phyloP scores from a whole-genome alignment of 2,888 invertebrate species.

The Himalopsyche anomala region DNA sequence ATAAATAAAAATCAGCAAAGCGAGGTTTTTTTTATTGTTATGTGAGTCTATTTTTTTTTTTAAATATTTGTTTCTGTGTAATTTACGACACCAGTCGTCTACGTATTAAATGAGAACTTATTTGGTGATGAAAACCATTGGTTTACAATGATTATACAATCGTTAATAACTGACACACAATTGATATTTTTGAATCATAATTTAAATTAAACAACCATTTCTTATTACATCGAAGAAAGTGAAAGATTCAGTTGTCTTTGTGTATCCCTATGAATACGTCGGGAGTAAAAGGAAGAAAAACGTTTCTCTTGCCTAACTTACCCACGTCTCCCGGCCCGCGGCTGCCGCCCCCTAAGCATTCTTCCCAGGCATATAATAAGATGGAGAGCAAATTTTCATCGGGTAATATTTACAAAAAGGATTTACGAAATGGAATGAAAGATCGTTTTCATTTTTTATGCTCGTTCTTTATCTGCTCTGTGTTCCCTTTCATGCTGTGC shows the following conservation, averaged over 20 bases:
- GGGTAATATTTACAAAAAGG: conserved; percentile 66
- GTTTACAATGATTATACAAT: too few species aligned
- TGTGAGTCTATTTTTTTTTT: too few species aligned
- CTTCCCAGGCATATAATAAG: conserved; percentile 64
- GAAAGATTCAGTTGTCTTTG: conserved; percentile 55
- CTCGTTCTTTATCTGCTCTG: conserved; percentile 63
- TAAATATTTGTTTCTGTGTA: too few species aligned
- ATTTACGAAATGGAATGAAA: conserved; percentile 66
- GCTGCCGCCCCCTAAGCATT: conserved; percentile 50
- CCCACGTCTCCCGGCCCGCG: conserved; percentile 30
- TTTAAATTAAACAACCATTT: neutral
- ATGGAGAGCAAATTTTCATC: conserved; percentile 66
- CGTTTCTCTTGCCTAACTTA: conserved; percentile 52
- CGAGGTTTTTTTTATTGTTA: too few species aligned
- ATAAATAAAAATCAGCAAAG: too few species aligned
- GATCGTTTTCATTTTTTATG: conserved; percentile 66
- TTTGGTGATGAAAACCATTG: too few species aligned
- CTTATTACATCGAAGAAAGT: neutral
- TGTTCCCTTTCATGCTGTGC: conserved; percentile 55
- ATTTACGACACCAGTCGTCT: too few species aligned
- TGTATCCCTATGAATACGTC: conserved; percentile 49
- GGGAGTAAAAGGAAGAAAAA: conserved; percentile 61
- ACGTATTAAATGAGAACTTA: too few species aligned
- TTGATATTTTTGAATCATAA: too few species aligned
- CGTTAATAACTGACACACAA: too few species aligned